Evolutionary conservation across 1,140 invertebrate species (phyloP).

Genomic region (Coenobita brevimanus): DNA sequence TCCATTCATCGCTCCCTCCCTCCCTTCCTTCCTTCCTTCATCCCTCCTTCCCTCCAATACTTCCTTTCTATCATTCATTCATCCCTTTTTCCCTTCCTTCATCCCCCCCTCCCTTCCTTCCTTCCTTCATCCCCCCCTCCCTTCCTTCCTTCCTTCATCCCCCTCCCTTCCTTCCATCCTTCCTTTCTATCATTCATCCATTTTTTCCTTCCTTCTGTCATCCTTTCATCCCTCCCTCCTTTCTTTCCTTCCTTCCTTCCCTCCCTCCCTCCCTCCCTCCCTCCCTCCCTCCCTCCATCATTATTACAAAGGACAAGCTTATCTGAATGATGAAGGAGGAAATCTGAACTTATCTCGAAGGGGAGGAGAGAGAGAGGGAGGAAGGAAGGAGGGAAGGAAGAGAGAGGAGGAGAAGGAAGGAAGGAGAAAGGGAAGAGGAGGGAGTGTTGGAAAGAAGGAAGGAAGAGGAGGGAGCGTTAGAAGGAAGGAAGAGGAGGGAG

Average conservation of each 20-base stretch:
- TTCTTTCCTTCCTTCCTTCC: not conserved
- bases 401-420: too few relatives aligned
- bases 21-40: not conserved
- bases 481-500: too few relatives aligned
- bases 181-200: not conserved
- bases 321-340: too few relatives aligned
- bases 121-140: too few relatives aligned
- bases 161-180: not conserved
- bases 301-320: too few relatives aligned
- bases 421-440: too few relatives aligned
- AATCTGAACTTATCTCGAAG: too few relatives aligned
- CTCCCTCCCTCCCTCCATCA: not conserved
- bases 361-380: too few relatives aligned
- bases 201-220: not conserved
- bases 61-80: not conserved
- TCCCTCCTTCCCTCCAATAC: not conserved
- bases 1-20: not conserved
- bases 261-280: not conserved
- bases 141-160: too few relatives aligned
- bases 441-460: too few relatives aligned
- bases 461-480: too few relatives aligned
- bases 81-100: not conserved
- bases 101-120: not conserved
- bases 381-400: too few relatives aligned
- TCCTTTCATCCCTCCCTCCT: not conserved